Percentiles rank a stretch among this genome's conserved stretches.
Evolutionary conservation across 2,113 vertebrate species (phyloP).

Genomic region (Anseranas semipalmata): DNA sequence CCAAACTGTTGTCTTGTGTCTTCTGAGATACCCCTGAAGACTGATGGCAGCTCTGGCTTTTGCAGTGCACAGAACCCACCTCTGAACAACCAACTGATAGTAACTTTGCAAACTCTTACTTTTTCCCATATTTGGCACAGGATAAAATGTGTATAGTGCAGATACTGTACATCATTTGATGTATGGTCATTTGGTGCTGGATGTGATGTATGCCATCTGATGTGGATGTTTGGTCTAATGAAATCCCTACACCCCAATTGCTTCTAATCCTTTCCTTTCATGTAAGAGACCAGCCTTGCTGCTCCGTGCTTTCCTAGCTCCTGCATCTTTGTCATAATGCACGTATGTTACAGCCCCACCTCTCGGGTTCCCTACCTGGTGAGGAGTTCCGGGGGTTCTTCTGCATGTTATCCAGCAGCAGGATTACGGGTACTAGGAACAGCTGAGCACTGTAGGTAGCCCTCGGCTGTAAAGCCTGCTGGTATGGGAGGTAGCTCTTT

Average conservation of each 20-base stretch:
- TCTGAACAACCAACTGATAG: too few relatives aligned
- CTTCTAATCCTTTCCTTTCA: background rate
- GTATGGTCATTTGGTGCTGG: background rate
- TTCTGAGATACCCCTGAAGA: background rate
- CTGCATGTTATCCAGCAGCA: rapidly evolving
- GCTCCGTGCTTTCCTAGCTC: rapidly evolving
- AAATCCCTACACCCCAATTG: background rate
- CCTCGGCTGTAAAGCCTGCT: background rate
- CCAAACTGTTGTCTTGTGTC: background rate
- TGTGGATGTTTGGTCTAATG: background rate
- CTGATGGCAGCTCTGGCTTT: background rate
- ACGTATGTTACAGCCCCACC: background rate
- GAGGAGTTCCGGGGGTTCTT: rapidly evolving
- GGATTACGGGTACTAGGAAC: background rate
- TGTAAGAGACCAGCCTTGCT: rapidly evolving
- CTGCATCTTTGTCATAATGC: rapidly evolving
- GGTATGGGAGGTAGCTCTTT: background rate
- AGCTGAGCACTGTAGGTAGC: rapidly evolving
- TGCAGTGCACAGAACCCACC: background rate
- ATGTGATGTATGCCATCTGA: background rate
- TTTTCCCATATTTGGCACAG: background rate
- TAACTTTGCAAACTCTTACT: background rate
- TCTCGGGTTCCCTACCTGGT: rapidly evolving
- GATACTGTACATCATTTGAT: background rate
- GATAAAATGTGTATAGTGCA: background rate